These are phyloP conservation scores for Rhamnusium bicolor DNA, from an alignment of 2,888 invertebrate genomes.

Conservation along the genomic window DNA sequence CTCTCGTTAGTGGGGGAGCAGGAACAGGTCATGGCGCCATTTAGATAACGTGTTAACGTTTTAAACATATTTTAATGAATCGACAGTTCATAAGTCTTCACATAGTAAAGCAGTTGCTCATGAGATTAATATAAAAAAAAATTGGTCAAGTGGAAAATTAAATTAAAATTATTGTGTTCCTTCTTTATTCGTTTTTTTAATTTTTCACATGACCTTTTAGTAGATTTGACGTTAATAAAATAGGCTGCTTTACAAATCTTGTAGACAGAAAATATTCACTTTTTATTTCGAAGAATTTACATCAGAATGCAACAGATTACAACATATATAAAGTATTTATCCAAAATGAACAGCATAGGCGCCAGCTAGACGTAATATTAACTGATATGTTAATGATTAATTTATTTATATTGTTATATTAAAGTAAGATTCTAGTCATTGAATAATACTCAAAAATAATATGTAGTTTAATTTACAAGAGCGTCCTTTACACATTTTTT, in stretches of 20 bases:
- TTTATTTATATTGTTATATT: neutral
- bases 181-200: neutral
- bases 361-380: neutral
- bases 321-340: neutral
- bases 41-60: conserved; percentile 25
- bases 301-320: conserved; percentile 24
- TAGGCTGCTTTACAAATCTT: conserved; percentile 11
- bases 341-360: neutral
- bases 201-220: conserved; percentile 4
- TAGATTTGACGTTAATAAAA: neutral
- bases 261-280: neutral
- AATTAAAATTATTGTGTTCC: too few relatives aligned
- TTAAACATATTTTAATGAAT: neutral
- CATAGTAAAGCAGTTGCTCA: neutral
- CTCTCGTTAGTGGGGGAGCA: conserved; percentile 70
- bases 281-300: conserved; percentile 14
- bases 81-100: neutral
- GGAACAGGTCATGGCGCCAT: conserved; percentile 45
- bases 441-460: conserved; percentile 24
- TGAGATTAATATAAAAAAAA: too few relatives aligned
- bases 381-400: neutral
- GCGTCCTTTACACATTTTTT: neutral
- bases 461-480: neutral
- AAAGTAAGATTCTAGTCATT: conserved; percentile 26
- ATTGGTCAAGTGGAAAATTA: too few relatives aligned